These are phyloP conservation scores for Xestoiulus laeticollis DNA, from an alignment of 2,888 invertebrate species.

Conservation along the genomic window DNA sequence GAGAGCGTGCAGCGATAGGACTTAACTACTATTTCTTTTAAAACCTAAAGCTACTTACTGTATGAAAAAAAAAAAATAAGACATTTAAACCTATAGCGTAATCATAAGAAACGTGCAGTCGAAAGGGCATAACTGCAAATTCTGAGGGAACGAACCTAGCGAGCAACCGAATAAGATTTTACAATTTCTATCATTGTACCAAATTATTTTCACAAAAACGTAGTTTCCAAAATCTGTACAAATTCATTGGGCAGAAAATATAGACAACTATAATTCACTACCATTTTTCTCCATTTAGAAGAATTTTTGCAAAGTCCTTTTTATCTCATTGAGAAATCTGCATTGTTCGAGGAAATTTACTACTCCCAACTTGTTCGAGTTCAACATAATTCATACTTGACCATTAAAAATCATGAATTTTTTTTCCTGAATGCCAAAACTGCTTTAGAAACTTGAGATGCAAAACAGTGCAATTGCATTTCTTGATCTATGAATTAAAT, in stretches of 20 bases:
- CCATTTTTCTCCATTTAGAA: background rate
- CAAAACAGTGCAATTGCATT: too few species aligned
- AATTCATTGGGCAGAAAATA: background rate
- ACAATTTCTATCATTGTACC: background rate
- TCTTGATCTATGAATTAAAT: too few species aligned
- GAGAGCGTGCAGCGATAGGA: conserved; percentile 32
- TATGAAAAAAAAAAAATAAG: conserved; percentile 52
- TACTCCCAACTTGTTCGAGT: background rate
- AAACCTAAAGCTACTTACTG: conserved; percentile 44
- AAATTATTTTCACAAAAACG: background rate
- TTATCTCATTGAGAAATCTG: too few species aligned
- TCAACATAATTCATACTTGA: too few species aligned
- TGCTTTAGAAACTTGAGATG: too few species aligned
- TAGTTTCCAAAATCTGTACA: background rate
- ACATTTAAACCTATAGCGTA: conserved; percentile 49
- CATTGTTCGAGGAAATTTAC: background rate
- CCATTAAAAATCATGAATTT: too few species aligned
- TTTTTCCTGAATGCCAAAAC: too few species aligned
- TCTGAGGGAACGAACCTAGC: background rate
- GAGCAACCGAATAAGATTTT: background rate
- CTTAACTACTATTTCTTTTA: conserved; percentile 32
- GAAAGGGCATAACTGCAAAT: background rate
- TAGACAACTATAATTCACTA: background rate
- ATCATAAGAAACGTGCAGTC: conserved; percentile 6
- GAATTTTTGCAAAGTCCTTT: background rate